A percentile compares a stretch with the other conserved stretches of the same genome.
phyloP scores from a whole-genome alignment of 1,140 invertebrate genomes.

The Macrosteles quadrilineatus region DNA sequence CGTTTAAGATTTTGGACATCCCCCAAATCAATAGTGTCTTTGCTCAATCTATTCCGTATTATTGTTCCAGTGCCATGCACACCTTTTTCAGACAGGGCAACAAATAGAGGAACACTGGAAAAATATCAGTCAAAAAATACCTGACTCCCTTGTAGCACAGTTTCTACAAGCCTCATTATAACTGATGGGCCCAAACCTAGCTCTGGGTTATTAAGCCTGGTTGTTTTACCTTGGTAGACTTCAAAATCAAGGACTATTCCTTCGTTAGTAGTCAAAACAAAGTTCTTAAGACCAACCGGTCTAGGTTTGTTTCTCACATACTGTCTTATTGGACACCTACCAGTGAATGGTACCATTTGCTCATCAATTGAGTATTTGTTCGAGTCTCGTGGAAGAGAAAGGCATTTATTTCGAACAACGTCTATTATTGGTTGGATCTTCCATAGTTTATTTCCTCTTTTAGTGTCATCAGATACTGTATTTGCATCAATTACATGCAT shows the following conservation, averaged over 20 bases:
- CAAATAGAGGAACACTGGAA: constrained; percentile 18
- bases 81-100: constrained; percentile 9
- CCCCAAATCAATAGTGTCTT: constrained; percentile 6
- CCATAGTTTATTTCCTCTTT: constrained; percentile 21
- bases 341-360: constrained; percentile 43
- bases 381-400: constrained; percentile 10
- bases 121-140: constrained; percentile 44
- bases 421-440: constrained; percentile 30
- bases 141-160: constrained; percentile 39
- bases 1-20: neutral
- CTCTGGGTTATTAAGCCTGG: constrained; percentile 15
- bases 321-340: constrained; percentile 36
- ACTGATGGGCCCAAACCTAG: constrained; percentile 35
- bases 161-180: constrained; percentile 37
- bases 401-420: neutral
- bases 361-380: constrained; percentile 39
- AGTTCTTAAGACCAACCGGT: constrained; percentile 41
- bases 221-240: constrained; percentile 36
- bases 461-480: neutral
- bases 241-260: constrained; percentile 43
- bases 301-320: constrained; percentile 40
- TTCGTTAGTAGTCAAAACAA: constrained; percentile 37
- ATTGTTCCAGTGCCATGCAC: constrained; percentile 33
- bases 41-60: constrained; percentile 25
- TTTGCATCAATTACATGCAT: constrained; percentile 21